Evolutionary conservation across 92 coral and sea anemone species (phyloP).

Genomic region (Pocillopora meandrina): DNA sequence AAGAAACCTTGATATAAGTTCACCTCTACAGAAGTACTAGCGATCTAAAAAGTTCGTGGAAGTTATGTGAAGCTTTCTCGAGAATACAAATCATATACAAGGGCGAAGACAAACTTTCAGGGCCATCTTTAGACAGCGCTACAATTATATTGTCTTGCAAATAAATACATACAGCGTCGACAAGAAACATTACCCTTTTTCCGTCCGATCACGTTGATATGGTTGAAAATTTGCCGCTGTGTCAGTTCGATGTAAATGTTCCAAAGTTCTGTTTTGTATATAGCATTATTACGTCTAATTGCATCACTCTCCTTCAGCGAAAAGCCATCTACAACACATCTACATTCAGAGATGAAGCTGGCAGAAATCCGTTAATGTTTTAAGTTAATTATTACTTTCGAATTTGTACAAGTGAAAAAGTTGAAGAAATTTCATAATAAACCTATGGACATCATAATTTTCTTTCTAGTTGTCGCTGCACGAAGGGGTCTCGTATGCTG

Average conservation of each 20-base stretch:
- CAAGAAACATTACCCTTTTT: not conserved
- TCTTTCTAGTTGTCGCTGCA: conserved; percentile 10
- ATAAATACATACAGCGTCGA: conserved; percentile 40
- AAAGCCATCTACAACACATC: not conserved
- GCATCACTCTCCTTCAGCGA: conserved; percentile 12
- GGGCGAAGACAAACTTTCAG: conserved; percentile 18
- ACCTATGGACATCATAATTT: conserved; percentile 38
- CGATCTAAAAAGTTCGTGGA: conserved; percentile 2
- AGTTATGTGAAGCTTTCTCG: not conserved
- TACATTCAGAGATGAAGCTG: conserved; percentile 18
- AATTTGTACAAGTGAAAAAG: conserved; percentile 51
- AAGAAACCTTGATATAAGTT: not conserved
- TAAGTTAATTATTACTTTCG: conserved; percentile 36
- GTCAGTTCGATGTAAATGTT: conserved; percentile 25
- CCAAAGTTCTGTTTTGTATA: not conserved
- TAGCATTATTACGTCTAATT: not conserved
- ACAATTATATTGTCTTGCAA: conserved; percentile 27
- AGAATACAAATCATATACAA: conserved; percentile 25
- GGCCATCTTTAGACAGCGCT: conserved; percentile 7
- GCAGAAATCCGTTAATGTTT: conserved; percentile 10
- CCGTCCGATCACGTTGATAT: not conserved
- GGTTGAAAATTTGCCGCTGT: conserved; percentile 20
- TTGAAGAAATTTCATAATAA: conserved; percentile 45
- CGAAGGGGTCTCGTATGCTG: conserved; percentile 3
- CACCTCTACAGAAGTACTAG: conserved; percentile 6